Evolutionary conservation across 2,797 vertebrate species (phyloP), one percentile per base, ranked within the genome.

Genomic region (Ctenopoma multispine): DNA sequence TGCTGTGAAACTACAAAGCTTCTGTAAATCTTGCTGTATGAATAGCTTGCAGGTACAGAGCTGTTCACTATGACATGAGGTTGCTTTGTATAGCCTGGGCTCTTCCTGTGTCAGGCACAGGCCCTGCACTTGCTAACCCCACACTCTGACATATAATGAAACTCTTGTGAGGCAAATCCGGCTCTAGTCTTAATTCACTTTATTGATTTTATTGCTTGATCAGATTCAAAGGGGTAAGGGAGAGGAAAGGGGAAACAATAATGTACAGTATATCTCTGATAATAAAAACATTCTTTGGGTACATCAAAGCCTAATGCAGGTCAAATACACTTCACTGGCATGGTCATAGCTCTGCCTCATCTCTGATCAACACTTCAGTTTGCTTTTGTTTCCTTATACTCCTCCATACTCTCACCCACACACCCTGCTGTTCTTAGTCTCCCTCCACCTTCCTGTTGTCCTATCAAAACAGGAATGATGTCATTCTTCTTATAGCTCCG

Each of bases 381-480:
- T 73, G 41, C 67, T 72, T 69, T 58, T 56, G 60, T 63, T 63
- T 71, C 55, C 31, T 43, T 62, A 44, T n/a, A 46, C 54, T 74
- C 53, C 44, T 76, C 59, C 20, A 58, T 48, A 23, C 34, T 68
- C 65, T 79, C 73, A 60, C 60, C 63, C 56, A 48, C 68, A 18
- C 62, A 41, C 56, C 40, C 64, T 2, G 4, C 54, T 14, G 79
- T 40, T 72, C 74, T 67, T 51, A 3, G 21, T 73, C 70, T 76
- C 67, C 65, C 43, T 63, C 54, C 24, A 74, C 64, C 82, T 91
- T 81, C 90, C 87, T 85, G 82, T 80, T 87, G 83, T 69, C 72
- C 70, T 63, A 67, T 82, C 83, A 77, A 90, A 90, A 90, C 90
- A 91, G 84, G 82, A 88, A 87, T 86, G 82, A 91, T 86, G 85